These are phyloP conservation scores for Notodromas monacha DNA, from an alignment of 2,888 invertebrate species.

Conservation along the genomic window DNA sequence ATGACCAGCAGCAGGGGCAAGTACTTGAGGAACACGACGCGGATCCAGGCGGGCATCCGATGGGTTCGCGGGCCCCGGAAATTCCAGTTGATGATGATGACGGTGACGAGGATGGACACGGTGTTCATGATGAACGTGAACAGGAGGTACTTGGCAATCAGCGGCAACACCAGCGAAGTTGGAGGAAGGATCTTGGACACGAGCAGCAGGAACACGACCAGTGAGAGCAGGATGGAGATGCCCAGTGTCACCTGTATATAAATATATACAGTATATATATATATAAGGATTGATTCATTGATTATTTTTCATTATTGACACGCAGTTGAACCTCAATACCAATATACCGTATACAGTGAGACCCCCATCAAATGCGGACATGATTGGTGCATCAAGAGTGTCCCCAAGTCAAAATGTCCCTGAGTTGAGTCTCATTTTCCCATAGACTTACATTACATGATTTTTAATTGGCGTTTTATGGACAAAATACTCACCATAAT, in stretches of 20 bases:
- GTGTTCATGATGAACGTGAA: constrained; percentile 99
- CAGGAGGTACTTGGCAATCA: constrained; percentile 92
- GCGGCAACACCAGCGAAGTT: constrained; percentile 79
- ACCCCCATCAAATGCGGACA: no score
- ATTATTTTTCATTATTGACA: no score
- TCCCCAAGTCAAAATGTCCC: no score
- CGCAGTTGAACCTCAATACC: no score
- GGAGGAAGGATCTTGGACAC: constrained; percentile 97
- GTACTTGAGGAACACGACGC: constrained; percentile 73
- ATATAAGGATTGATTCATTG: no score
- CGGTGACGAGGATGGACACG: constrained; percentile 90
- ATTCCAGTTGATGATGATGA: constrained; percentile 97
- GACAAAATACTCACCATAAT: no score
- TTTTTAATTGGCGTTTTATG: no score
- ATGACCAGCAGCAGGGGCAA: constrained; percentile 58
- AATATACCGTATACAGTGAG: no score
- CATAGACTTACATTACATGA: no score
- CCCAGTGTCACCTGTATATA: constrained; percentile 55
- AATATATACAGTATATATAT: no score
- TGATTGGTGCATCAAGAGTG: no score
- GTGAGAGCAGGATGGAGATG: constrained; percentile 90
- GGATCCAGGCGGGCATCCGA: constrained; percentile 89
- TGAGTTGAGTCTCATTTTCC: no score
- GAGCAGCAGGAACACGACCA: constrained; percentile 91
- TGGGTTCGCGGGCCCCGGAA: constrained; percentile 89